Evolutionary conservation across 2,888 invertebrate genomes (phyloP).

Genomic region (Cephus runcator): DNA sequence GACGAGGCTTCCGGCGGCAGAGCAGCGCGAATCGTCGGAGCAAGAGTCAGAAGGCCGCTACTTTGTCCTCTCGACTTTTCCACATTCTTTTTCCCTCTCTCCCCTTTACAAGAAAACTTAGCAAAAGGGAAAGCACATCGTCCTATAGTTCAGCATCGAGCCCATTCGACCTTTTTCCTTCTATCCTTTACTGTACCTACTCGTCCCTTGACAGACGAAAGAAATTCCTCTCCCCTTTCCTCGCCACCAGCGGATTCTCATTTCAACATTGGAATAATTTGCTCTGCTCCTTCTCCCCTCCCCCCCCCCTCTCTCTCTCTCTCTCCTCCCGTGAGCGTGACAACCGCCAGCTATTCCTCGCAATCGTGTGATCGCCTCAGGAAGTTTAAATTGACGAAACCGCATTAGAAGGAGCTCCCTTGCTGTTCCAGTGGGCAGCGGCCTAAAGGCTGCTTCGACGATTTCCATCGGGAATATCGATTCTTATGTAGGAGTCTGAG

Average conservation of each 20-base stretch:
- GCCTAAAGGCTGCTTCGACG: no score
- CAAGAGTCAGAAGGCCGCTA: neutral
- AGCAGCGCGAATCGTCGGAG: neutral
- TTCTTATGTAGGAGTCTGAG: no score
- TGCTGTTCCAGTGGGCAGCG: neutral
- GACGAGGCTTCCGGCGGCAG: neutral
- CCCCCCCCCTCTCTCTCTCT: no score
- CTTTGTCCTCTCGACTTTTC: neutral
- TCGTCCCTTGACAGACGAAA: neutral
- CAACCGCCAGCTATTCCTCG: neutral
- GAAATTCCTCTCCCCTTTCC: neutral
- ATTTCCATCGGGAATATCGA: no score
- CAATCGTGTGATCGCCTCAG: neutral
- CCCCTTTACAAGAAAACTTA: neutral
- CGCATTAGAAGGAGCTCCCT: slow-evolving; percentile 22
- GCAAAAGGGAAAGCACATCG: neutral
- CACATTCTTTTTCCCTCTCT: neutral
- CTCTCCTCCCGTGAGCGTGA: neutral
- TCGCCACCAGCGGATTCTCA: neutral
- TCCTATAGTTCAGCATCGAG: neutral
- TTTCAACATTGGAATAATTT: neutral
- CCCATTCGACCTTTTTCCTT: neutral
- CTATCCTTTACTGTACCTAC: neutral
- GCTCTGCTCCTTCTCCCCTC: neutral
- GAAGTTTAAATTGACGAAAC: slow-evolving; percentile 27